A percentile compares a stretch with the other conserved stretches of the same genome.
Conservation (phyloP, 2,888 invertebrate species). For the Zonitis immaculata region DNA sequence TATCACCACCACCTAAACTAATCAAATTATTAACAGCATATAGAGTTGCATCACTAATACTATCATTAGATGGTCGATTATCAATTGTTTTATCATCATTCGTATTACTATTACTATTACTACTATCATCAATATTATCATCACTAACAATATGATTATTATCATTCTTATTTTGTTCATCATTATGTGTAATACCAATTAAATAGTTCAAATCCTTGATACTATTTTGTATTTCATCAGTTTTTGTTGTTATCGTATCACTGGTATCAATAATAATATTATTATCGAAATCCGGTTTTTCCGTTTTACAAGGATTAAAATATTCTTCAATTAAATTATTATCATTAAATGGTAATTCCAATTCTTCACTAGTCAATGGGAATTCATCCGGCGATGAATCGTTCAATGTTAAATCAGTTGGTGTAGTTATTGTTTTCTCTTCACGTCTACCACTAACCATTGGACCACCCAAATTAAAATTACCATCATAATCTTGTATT, state of each 20-base stretch:
- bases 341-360: slow-evolving; percentile 1
- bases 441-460: slow-evolving; percentile 4
- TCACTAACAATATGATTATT: background rate
- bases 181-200: slow-evolving; percentile 6
- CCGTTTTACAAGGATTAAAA: slow-evolving; percentile 7
- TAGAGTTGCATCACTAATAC: background rate
- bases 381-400: background rate
- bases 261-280: slow-evolving; percentile 3
- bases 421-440: slow-evolving; percentile 1
- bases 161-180: background rate
- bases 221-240: slow-evolving; percentile 10
- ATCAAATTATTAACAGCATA: slow-evolving; percentile 11
- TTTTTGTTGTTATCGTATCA: slow-evolving; percentile 6
- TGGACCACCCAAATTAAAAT: background rate
- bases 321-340: slow-evolving; percentile 7
- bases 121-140: background rate
- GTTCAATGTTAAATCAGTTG: background rate
- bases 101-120: background rate
- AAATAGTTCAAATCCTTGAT: slow-evolving; percentile 7
- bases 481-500: slow-evolving; percentile 1
- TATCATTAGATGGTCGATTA: background rate
- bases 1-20: slow-evolving; percentile 3
- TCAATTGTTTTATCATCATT: background rate
- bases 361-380: slow-evolving; percentile 1
- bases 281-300: slow-evolving; percentile 10